These are phyloP conservation scores for Lasioglossum calceatum DNA, from an alignment of 2,888 invertebrate genomes.

Conservation along the genomic window DNA sequence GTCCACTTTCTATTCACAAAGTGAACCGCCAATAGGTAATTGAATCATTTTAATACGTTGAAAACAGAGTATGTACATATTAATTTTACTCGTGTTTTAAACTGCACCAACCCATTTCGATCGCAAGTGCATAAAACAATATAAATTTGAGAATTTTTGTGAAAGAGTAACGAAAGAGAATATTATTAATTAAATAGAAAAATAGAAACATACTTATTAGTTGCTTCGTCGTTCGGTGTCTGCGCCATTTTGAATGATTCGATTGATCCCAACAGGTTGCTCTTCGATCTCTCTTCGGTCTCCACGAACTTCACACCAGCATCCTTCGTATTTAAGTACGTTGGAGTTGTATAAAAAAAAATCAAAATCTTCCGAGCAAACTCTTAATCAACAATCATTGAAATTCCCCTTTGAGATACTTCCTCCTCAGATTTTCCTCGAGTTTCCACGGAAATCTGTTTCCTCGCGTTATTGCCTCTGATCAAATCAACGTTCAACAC, in stretches of 20 bases:
- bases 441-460: not conserved
- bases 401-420: not conserved
- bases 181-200: not conserved
- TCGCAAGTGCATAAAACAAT: not conserved
- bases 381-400: not conserved
- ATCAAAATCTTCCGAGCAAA: not conserved
- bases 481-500: not conserved
- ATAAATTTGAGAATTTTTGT: not conserved
- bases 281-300: not conserved
- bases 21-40: not conserved
- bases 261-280: not conserved
- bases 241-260: slow-evolving; percentile 19
- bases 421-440: not conserved
- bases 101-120: too few species aligned
- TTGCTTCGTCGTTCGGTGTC: slow-evolving; percentile 1
- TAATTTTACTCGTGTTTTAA: too few species aligned
- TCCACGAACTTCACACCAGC: not conserved
- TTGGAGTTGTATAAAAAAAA: not conserved
- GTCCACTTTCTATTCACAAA: not conserved
- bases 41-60: too few species aligned
- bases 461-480: not conserved
- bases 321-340: not conserved
- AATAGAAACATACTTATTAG: slow-evolving; percentile 23
- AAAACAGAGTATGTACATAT: too few species aligned
- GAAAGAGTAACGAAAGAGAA: not conserved